Conservation (phyloP, 1,140 invertebrate genomes). For the Physella acuta region DNA sequence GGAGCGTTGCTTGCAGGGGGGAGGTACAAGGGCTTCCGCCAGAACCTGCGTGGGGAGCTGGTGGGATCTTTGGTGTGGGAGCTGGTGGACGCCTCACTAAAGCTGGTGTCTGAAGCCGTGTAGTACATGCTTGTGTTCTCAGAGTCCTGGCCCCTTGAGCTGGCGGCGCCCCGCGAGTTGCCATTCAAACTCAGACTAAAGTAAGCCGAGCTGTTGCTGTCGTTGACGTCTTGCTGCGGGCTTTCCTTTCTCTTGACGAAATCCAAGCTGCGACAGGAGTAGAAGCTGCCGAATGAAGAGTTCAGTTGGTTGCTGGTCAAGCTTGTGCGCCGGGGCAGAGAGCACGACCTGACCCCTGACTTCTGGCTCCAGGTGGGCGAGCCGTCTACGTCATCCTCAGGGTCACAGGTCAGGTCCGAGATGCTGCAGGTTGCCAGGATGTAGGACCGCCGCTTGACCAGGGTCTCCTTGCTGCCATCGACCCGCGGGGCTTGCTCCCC, state of each 20-base stretch:
- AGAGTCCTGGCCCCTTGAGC: neutral
- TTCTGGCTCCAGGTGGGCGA: no score
- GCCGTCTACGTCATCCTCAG: neutral
- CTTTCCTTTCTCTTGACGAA: neutral
- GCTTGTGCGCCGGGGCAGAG: neutral
- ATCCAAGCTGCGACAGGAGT: slow-evolving; percentile 10
- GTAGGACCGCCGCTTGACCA: slow-evolving; percentile 10
- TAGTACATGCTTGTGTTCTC: neutral
- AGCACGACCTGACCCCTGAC: neutral
- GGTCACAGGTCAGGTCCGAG: slow-evolving; percentile 8
- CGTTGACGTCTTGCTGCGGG: neutral
- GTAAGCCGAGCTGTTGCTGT: neutral
- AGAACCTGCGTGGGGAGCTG: neutral
- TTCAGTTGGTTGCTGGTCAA: neutral
- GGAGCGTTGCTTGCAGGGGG: neutral
- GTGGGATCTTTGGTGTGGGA: neutral
- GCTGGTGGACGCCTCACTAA: neutral
- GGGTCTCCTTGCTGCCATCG: neutral
- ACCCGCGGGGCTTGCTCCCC: neutral
- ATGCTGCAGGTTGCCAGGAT: slow-evolving; percentile 12
- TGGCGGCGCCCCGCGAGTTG: neutral
- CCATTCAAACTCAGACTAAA: neutral
- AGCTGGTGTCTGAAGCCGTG: slow-evolving; percentile 5
- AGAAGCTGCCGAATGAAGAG: slow-evolving; percentile 13
- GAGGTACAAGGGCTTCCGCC: neutral